phyloP scores from a whole-genome alignment of 2,888 invertebrate species.

The Cantharis rufa region DNA sequence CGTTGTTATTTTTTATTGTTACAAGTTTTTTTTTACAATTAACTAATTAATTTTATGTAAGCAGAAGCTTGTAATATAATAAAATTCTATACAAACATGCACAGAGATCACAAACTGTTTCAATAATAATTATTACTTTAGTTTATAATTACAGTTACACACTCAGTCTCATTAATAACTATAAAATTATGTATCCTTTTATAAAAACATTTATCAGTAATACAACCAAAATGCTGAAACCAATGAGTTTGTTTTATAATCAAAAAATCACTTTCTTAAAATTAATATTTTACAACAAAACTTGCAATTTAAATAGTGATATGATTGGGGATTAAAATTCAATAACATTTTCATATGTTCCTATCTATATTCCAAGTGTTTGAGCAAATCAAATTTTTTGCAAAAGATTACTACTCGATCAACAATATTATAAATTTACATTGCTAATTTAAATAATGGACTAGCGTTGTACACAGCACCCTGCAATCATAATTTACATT shows the following conservation, averaged over 20 bases:
- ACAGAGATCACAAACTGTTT: slow-evolving; percentile 17
- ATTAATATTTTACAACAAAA: not conserved
- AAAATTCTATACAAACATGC: slow-evolving; percentile 7
- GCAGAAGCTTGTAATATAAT: slow-evolving; percentile 8
- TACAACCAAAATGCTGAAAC: not conserved
- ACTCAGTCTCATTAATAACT: not conserved
- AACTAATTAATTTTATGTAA: not conserved
- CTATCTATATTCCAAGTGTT: not conserved
- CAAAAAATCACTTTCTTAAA: not conserved
- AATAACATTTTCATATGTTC: not conserved
- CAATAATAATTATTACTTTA: slow-evolving; percentile 2
- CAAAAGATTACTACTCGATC: not conserved
- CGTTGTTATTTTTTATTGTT: not conserved
- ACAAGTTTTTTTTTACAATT: not conserved
- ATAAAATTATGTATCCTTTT: not conserved
- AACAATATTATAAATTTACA: not conserved
- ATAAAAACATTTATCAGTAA: not conserved
- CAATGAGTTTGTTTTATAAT: not conserved
- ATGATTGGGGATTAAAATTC: not conserved
- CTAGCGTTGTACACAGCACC: slow-evolving; percentile 17
- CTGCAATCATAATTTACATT: slow-evolving; percentile 5
- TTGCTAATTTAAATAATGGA: slow-evolving; percentile 10
- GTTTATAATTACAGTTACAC: slow-evolving; percentile 3
- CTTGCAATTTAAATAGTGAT: not conserved
- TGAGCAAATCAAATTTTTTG: not conserved